Conservation (phyloP, 30 jellyfish, hydroid and myxozoan species). For the Pelagia noctiluca region DNA sequence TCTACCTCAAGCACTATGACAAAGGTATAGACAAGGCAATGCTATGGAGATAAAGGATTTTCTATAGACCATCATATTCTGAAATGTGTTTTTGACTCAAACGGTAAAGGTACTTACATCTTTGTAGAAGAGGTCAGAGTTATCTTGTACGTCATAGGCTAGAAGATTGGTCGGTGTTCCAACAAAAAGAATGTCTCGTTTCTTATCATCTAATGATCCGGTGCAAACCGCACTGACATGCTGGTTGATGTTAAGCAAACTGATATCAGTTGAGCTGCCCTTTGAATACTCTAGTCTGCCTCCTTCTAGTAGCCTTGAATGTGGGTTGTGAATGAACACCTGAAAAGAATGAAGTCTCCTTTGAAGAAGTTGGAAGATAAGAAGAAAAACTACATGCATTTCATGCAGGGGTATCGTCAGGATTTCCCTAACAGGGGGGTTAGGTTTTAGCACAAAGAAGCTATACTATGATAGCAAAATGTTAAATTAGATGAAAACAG, state of each 20-base stretch:
- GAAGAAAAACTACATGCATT: too few species aligned
- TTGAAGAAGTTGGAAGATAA: too few species aligned
- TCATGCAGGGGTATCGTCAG: too few species aligned
- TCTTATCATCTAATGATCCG: slow-evolving; percentile 72
- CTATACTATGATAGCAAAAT: too few species aligned
- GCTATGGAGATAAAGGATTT: background rate
- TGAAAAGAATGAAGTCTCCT: slow-evolving; percentile 16
- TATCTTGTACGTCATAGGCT: slow-evolving; percentile 96
- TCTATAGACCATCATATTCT: background rate
- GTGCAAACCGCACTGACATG: slow-evolving; percentile 91
- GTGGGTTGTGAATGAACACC: slow-evolving; percentile 96
- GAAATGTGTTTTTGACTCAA: background rate
- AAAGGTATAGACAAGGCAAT: too few species aligned
- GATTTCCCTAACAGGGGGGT: too few species aligned
- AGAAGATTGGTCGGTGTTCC: slow-evolving; percentile 94
- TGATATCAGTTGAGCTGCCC: slow-evolving; percentile 64
- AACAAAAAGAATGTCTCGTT: slow-evolving; percentile 84
- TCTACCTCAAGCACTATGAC: background rate
- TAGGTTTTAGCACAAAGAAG: too few species aligned
- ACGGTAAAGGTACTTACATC: slow-evolving; percentile 66
- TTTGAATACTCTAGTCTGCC: slow-evolving; percentile 81
- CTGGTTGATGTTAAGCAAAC: slow-evolving; percentile 81
- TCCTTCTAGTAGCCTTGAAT: slow-evolving; percentile 71
- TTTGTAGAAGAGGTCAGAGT: slow-evolving; percentile 91
- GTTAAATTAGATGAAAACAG: too few species aligned